A percentile compares a stretch with the other conserved stretches of the same genome.
These are phyloP conservation scores for Henicopernis longicauda DNA, from an alignment of 2,113 vertebrate genomes.

Conservation along the genomic window DNA sequence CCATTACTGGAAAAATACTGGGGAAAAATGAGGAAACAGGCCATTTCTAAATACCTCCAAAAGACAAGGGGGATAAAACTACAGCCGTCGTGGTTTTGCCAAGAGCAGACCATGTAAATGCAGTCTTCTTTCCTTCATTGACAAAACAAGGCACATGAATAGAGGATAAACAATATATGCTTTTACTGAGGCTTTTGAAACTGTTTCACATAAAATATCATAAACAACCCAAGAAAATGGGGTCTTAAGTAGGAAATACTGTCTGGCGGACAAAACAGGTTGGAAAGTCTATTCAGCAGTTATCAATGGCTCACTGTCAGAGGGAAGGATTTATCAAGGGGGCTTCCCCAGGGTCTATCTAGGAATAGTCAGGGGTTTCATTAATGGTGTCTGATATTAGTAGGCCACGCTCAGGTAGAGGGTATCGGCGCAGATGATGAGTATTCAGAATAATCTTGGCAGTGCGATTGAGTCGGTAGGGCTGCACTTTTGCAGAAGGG, in stretches of 20 bases:
- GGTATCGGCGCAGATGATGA: neutral
- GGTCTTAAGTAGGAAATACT: neutral
- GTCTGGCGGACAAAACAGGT: neutral
- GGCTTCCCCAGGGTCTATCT: neutral
- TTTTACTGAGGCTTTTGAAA: neutral
- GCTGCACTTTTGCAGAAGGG: neutral
- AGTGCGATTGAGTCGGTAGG: fast-evolving
- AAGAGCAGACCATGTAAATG: neutral
- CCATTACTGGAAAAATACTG: neutral
- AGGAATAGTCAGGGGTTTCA: neutral
- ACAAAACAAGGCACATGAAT: neutral
- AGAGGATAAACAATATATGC: neutral
- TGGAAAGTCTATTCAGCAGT: neutral
- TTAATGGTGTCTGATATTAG: neutral
- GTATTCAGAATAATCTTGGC: neutral
- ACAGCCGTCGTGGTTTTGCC: neutral
- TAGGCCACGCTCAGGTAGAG: neutral
- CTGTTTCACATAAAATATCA: neutral
- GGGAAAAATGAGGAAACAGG: neutral
- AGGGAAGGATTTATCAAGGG: neutral
- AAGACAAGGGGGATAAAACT: neutral
- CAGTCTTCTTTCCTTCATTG: neutral
- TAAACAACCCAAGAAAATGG: neutral
- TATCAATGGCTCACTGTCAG: neutral
- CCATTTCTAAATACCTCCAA: neutral